These are phyloP conservation scores for Hydrophis major DNA, from an alignment of 2,797 vertebrate genomes.

Conservation along the genomic window DNA sequence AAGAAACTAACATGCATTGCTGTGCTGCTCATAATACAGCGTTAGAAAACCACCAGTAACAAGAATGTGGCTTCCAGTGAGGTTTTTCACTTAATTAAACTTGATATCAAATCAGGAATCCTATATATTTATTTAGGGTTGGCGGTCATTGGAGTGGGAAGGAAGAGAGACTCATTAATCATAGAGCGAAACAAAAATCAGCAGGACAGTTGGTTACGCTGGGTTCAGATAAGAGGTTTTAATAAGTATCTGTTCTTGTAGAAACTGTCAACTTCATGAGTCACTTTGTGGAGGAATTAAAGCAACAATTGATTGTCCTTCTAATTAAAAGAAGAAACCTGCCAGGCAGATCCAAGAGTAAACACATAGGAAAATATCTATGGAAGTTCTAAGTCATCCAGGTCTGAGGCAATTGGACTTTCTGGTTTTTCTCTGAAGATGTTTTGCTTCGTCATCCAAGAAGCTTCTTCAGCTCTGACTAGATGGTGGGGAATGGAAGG, in stretches of 20 bases:
- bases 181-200: not conserved
- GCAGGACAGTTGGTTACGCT: not conserved
- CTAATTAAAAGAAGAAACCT: constrained; percentile 4
- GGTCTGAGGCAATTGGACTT: too few relatives aligned
- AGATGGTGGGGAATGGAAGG: too few relatives aligned
- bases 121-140: constrained; percentile 17
- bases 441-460: too few relatives aligned
- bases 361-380: not conserved
- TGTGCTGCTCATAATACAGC: not conserved
- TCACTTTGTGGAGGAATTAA: not conserved
- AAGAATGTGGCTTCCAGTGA: not conserved
- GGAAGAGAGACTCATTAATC: not conserved
- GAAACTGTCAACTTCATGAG: not conserved
- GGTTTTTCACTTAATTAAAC: constrained; percentile 16
- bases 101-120: constrained; percentile 14
- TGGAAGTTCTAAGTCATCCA: too few relatives aligned
- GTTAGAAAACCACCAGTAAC: not conserved
- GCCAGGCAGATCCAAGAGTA: not conserved
- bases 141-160: not conserved
- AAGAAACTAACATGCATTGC: not conserved
- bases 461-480: too few relatives aligned
- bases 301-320: not conserved
- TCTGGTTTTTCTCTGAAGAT: too few relatives aligned
- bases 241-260: constrained; percentile 1
- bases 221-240: constrained; percentile 14